A percentile compares a stretch with the other conserved stretches of the same genome.
These are phyloP conservation scores for Lordiphosa collinella DNA, from an alignment of 1,140 invertebrate species.

Conservation along the genomic window DNA sequence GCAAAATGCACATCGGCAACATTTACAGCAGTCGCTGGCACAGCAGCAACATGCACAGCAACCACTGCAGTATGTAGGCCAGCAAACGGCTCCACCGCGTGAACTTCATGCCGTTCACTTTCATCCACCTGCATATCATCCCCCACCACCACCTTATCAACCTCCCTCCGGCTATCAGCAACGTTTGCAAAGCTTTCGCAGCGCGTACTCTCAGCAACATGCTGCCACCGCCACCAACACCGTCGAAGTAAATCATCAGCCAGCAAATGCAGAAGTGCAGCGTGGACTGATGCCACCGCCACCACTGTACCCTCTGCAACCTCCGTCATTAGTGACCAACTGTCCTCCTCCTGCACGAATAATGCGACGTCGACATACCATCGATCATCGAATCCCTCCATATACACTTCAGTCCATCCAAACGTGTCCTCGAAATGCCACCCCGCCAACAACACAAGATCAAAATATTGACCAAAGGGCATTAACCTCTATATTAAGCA, in stretches of 20 bases:
- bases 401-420: not conserved
- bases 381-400: not conserved
- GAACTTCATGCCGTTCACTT: not conserved
- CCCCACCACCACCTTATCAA: not conserved
- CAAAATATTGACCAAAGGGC: not conserved
- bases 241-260: too few species aligned
- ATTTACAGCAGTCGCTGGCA: not conserved
- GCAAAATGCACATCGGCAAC: not conserved
- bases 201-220: not conserved
- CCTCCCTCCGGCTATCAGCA: not conserved
- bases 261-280: not conserved
- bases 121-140: not conserved
- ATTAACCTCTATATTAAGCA: not conserved
- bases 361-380: not conserved
- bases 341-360: not conserved
- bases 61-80: not conserved
- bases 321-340: not conserved
- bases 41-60: not conserved
- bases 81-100: not conserved
- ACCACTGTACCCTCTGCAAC: not conserved
- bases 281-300: not conserved
- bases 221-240: not conserved
- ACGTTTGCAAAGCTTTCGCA: not conserved
- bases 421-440: not conserved
- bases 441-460: not conserved